Base-by-base conservation (phyloP, 2,113 vertebrate genomes). In the Neoarius graeffei region DNA sequence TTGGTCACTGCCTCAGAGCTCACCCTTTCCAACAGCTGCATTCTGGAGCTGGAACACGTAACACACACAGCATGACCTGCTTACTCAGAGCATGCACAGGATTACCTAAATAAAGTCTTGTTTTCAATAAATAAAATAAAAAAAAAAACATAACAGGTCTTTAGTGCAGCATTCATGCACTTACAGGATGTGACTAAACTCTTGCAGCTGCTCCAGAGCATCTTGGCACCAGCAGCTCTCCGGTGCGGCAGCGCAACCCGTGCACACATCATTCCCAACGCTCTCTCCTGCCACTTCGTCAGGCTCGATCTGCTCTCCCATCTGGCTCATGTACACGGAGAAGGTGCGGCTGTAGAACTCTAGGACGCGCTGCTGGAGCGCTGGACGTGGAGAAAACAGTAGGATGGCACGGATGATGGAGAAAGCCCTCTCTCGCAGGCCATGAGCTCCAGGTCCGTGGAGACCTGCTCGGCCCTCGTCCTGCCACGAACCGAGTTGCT, bases 301-400 rank as follows among this genome's bases (percentile, higher is more conserved):
- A 1, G 89, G 30, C 56, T 93, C 93, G 0, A 85, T 91, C 0
- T 23, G 83, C 35, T 93, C 94, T 14, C 95, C 95, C 14, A 95
- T 94, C 87, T 91, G 96, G 92, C 93, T 95, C 96, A 99, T 98
- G 85, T 98, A 97, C 66, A 98, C 97, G 13, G 96, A 96, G 93
- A 99, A 96, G 0, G 97, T 97, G 84, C 97, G 95, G 89, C 96
- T 97, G 87, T 99, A 99, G 86, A 99, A 97, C 86, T 96, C 96
- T 90, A 97, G 96, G 89, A 99, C 95, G 83, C 96, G 95, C 10
- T 97, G 95, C 94, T 97, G 97, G 66, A 99, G 97, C 67, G 95
- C 88, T 0, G 95, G 94, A 1, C 96, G 94, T 0, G 97, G 97
- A 27, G 97, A 96, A 92, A 98, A 99, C 89, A 99, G 97, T n/a